phyloP scores from a whole-genome alignment of 2,888 invertebrate genomes.

The Heteropelma amictum region DNA sequence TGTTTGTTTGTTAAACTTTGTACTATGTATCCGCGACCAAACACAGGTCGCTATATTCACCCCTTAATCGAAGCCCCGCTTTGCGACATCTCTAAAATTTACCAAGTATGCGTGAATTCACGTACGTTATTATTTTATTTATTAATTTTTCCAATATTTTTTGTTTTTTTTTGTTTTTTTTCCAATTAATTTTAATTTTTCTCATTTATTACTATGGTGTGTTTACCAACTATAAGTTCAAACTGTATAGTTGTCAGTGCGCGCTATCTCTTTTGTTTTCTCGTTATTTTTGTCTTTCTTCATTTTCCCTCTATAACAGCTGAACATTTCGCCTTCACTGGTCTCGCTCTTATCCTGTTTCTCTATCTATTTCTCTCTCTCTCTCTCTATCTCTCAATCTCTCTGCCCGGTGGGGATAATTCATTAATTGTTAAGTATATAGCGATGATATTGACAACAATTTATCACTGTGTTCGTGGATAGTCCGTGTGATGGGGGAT shows the following conservation, averaged over 20 bases:
- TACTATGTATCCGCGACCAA: constrained; percentile 74
- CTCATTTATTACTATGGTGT: constrained; percentile 56
- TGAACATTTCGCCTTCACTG: constrained; percentile 41
- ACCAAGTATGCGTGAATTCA: constrained; percentile 58
- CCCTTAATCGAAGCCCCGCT: constrained; percentile 69
- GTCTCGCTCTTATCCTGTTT: constrained; percentile 9
- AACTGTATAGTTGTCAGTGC: constrained; percentile 66
- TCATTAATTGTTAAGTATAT: constrained; percentile 12
- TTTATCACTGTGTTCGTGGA: constrained; percentile 43
- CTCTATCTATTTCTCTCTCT: constrained; percentile 11
- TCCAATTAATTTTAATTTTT: constrained; percentile 38
- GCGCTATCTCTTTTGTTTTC: constrained; percentile 47
- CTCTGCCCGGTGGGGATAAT: constrained; percentile 31
- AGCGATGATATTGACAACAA: constrained; percentile 48
- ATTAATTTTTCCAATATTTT: constrained; percentile 15
- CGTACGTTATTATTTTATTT: constrained; percentile 50
- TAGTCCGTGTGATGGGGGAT: constrained; percentile 49
- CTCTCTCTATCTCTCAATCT: constrained; percentile 13
- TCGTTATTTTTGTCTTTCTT: constrained; percentile 30
- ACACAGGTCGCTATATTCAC: constrained; percentile 58
- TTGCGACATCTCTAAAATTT: constrained; percentile 61
- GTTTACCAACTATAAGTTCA: constrained; percentile 67
- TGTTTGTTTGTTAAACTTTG: constrained; percentile 66
- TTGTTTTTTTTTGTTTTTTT: constrained; percentile 16
- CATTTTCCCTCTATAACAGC: constrained; percentile 44